Conservation (phyloP, 2,888 invertebrate species). For the Caenorhabditis imperialis region DNA sequence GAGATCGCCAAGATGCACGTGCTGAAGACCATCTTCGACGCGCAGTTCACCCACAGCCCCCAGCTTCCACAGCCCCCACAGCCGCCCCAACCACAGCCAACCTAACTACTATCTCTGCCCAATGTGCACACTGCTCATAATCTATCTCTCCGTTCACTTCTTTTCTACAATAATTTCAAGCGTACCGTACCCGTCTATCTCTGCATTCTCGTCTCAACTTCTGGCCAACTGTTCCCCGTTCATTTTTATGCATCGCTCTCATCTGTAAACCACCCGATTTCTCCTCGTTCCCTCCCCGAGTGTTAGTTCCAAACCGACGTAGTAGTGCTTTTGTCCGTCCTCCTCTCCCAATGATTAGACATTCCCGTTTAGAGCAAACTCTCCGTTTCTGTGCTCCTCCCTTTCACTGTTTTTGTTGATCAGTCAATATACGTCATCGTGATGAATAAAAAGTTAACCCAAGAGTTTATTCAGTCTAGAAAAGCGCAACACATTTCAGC, state of each 20-base stretch:
- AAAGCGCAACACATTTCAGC: constrained; percentile 35
- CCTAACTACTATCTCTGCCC: neutral
- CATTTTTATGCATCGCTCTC: constrained; percentile 19
- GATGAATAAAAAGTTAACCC: constrained; percentile 7
- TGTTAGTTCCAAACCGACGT: constrained; percentile 29
- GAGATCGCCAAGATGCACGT: constrained; percentile 54
- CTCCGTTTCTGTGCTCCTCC: neutral
- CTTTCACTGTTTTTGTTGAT: constrained; percentile 14
- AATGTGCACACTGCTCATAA: constrained; percentile 31
- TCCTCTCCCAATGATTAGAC: constrained; percentile 22
- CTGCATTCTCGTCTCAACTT: constrained; percentile 13
- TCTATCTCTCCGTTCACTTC: constrained; percentile 39
- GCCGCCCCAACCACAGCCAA: constrained; percentile 4
- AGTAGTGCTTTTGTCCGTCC: constrained; percentile 31
- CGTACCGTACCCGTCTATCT: constrained; percentile 24
- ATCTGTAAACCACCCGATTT: neutral
- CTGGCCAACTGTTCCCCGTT: constrained; percentile 17
- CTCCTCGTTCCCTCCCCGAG: constrained; percentile 11
- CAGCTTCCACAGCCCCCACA: neutral
- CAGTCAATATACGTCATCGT: constrained; percentile 18
- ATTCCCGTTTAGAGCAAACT: constrained; percentile 39
- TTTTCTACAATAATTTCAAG: neutral
- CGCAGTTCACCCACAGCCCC: constrained; percentile 23
- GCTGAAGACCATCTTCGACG: constrained; percentile 51
- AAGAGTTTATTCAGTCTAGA: constrained; percentile 7